Percentiles rank a stretch among this genome's conserved stretches.
These are phyloP conservation scores for Ceraclea dissimilis DNA, from an alignment of 2,888 invertebrate genomes.

Conservation along the genomic window DNA sequence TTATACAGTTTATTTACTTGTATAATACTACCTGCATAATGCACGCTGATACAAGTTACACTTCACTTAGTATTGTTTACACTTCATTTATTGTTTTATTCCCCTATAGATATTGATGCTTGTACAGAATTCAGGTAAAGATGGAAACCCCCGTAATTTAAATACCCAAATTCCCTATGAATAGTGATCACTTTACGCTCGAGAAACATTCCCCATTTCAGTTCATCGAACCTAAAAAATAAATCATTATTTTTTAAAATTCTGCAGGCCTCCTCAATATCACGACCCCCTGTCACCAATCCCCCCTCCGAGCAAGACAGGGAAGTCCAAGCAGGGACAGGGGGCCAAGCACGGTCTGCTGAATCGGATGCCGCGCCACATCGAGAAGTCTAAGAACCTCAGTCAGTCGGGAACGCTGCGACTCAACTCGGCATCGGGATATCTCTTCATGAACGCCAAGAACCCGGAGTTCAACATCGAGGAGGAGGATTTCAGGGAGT, in stretches of 20 bases:
- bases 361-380: conserved; percentile 37
- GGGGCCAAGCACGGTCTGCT: conserved; percentile 6
- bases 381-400: conserved; percentile 40
- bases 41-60: too few species aligned
- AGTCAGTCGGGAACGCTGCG: conserved; percentile 40
- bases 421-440: conserved; percentile 45
- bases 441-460: conserved; percentile 46
- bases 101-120: too few species aligned
- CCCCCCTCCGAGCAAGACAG: conserved; percentile 38
- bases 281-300: conserved; percentile 44
- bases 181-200: too few species aligned
- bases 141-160: too few species aligned
- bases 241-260: too few species aligned
- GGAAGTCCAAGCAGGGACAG: conserved; percentile 35
- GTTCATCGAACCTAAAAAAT: too few species aligned
- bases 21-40: too few species aligned
- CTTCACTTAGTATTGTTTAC: too few species aligned
- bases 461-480: conserved; percentile 45
- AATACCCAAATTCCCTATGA: too few species aligned
- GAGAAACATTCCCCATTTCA: too few species aligned
- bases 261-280: conserved; percentile 31
- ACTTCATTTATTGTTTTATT: too few species aligned
- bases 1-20: neutral
- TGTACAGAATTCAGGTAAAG: too few species aligned
- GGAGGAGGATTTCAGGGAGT: conserved; percentile 43